Evolutionary conservation across 2,888 invertebrate genomes (phyloP), one percentile per base, ranked within the genome.

Genomic region (Pollenia angustigena): DNA sequence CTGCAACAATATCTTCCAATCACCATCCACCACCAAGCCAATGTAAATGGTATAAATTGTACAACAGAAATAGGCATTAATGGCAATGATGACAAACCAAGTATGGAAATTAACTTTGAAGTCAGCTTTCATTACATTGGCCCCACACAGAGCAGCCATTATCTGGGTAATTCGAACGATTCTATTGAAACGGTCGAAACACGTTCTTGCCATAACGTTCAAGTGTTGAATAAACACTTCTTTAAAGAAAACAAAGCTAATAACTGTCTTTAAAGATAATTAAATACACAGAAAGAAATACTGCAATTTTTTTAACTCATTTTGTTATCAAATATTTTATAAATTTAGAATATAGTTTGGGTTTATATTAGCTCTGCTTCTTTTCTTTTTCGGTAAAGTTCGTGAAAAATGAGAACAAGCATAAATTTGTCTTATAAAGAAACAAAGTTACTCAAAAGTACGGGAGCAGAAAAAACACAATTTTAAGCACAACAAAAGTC

Each of bases 21-120:
- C 90, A 0, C 85, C 74, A 1, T 90, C 68, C 0, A 89, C 2
- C 0, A 89, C 44, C 1, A 90, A 52, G 0, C 90, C 91, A 44
- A 89, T 75, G 46, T 91, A 91, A 1, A 91, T 78, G 0, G 91
- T 91, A 62, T 91, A 91, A 1, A 69, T 50, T 2, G 90, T 89
- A 12, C 88, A 89, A 14, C 23, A 60, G 6, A 88, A 90, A 9
- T 84, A 90, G 7, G 74, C 23, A 8, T 82, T 50, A 6, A 88
- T 85, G 0, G 87, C 52, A 1, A n/a, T 2, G 0, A 89, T 71
- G 0, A 90, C 78, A 0, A 66, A 3, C 50, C 89, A 90, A 1
- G 91, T 91, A 2, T 89, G 23, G 14, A 78, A 42, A 79, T 85
- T 88, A 82, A 88, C 87, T 1, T 60, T 88, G 48, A 76, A 91